These are phyloP conservation scores for Hesperia comma DNA, from an alignment of 2,888 invertebrate species.

Conservation along the genomic window DNA sequence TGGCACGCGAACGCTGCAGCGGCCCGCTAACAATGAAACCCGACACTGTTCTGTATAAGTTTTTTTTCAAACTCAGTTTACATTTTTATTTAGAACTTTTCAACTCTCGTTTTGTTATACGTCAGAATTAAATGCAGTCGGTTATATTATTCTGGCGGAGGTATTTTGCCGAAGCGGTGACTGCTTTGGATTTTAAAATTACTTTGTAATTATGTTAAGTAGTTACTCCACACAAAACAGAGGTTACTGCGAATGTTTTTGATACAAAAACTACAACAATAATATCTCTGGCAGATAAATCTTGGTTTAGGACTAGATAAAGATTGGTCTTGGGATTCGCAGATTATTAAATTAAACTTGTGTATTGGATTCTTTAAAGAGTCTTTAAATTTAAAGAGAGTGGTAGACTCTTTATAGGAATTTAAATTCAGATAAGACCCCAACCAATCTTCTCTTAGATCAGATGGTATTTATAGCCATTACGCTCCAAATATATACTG, in stretches of 20 bases:
- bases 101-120: constrained; percentile 1
- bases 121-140: constrained; percentile 4
- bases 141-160: constrained; percentile 1
- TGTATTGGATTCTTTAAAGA: too few relatives aligned
- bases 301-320: too few relatives aligned
- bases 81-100: constrained; percentile 12
- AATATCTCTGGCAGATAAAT: too few relatives aligned
- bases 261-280: background rate
- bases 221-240: background rate
- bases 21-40: background rate
- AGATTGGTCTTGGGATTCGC: too few relatives aligned
- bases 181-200: background rate
- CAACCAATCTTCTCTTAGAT: too few relatives aligned
- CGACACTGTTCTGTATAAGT: constrained; percentile 1
- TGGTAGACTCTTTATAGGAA: too few relatives aligned
- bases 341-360: too few relatives aligned
- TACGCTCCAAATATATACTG: too few relatives aligned
- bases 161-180: background rate
- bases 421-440: too few relatives aligned
- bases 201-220: constrained; percentile 8
- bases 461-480: too few relatives aligned
- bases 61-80: constrained; percentile 10
- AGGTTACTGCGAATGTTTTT: background rate
- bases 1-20: background rate
- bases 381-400: too few relatives aligned